A percentile compares a stretch with the other conserved stretches of the same genome.
Conservation (phyloP, 2,797 vertebrate species). For the Anas capensis region DNA sequence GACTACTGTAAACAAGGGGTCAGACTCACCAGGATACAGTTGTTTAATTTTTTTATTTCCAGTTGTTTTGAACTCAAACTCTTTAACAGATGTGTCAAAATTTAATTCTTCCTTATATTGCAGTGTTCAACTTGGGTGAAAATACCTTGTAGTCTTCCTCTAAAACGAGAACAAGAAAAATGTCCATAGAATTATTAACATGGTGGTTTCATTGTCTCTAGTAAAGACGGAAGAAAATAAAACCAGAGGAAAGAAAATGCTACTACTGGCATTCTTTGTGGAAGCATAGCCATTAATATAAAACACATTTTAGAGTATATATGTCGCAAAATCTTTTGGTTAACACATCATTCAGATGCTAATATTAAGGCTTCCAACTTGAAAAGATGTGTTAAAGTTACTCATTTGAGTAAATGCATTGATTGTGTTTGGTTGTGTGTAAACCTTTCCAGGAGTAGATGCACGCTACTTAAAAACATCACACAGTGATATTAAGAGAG, state of each 20-base stretch:
- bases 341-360: background rate
- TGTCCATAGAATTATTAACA: background rate
- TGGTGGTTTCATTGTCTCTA: background rate
- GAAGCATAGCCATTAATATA: background rate
- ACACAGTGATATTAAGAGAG: background rate
- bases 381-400: background rate
- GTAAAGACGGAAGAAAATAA: background rate
- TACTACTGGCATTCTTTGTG: background rate
- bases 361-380: background rate
- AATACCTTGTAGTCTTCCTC: background rate
- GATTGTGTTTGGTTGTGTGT: background rate
- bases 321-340: background rate
- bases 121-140: background rate
- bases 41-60: background rate
- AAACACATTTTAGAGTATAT: background rate
- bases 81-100: background rate
- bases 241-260: background rate
- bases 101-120: background rate
- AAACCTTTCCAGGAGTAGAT: background rate
- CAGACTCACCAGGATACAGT: background rate
- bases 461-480: background rate
- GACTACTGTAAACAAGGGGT: background rate
- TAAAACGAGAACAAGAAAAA: background rate
- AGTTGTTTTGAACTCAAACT: background rate
- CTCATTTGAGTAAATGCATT: background rate